These are phyloP conservation scores for Chaetodon trifascialis DNA, from an alignment of 2,113 vertebrate species.

Conservation along the genomic window DNA sequence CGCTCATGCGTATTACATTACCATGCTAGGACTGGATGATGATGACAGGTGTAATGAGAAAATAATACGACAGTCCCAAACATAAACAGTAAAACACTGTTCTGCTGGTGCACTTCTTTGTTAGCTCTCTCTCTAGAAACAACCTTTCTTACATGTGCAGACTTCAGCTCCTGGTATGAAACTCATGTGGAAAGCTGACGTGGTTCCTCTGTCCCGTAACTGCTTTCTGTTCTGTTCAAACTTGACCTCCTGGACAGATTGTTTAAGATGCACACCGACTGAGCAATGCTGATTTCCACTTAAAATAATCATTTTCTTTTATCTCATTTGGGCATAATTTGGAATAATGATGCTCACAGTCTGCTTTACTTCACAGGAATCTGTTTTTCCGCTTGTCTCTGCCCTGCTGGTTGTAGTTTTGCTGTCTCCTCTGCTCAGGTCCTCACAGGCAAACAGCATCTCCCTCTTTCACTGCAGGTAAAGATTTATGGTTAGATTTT, in stretches of 20 bases:
- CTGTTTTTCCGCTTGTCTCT: neutral
- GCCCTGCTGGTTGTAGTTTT: neutral
- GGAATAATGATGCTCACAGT: neutral
- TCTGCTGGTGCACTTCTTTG: neutral
- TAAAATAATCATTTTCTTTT: neutral
- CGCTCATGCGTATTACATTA: too few relatives aligned
- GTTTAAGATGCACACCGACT: neutral
- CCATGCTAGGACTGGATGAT: too few relatives aligned
- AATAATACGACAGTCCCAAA: neutral
- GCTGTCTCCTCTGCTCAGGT: neutral
- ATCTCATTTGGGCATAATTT: constrained; percentile 5
- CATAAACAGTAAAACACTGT: neutral
- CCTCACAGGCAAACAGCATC: neutral
- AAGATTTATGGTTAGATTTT: constrained; percentile 9
- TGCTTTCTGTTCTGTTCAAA: neutral
- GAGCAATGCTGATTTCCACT: neutral
- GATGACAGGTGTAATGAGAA: too few relatives aligned
- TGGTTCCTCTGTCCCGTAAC: neutral
- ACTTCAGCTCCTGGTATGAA: neutral
- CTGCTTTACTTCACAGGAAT: neutral
- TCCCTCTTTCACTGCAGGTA: constrained; percentile 1
- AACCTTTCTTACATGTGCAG: neutral
- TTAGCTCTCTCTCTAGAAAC: neutral
- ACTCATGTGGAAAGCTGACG: neutral
- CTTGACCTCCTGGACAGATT: neutral